Base-by-base conservation (phyloP, 64 coral and sea anemone genomes). In the Stichodactyla mertensii region DNA sequence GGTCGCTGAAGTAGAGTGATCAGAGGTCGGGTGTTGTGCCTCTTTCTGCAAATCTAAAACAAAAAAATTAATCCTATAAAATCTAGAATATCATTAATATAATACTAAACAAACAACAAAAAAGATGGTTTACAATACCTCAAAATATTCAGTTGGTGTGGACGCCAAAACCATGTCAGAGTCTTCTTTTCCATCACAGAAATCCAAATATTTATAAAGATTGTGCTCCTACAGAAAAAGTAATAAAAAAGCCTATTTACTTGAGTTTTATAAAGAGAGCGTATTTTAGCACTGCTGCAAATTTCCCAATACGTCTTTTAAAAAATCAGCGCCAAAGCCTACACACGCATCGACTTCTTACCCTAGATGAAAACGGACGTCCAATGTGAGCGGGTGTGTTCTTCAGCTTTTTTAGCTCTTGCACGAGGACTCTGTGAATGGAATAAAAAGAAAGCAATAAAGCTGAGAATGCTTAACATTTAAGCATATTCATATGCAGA, bases 151-250 rank as follows among this genome's bases (percentile, higher is more conserved):
- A 55, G 70, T 92, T 16, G 91, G 74, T 7, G 88, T 28, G 13
- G 81, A 92, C 55, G 88, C 85, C 56, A 96, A 45, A 56, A 90
- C 88, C 23, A 64, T 70, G 51, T 93, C 91, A 0, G 94, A 96
- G 59, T 96, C 88, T 69, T 87, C 86, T 57, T 96, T 96, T 54
- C 84, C 94, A 81, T 93, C 91, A 82, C 94, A 93, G 74, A 87
- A 96, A 78, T 77, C 64, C 19, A 92, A 83, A 22, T 96, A 96
- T 45, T 89, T 92, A 79, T 96, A 90, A 78, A 96, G 89, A 15
- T 92, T 89, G 28, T 88, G 88, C 82, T 96, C 94, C 94, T 96
- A 31, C 0, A 52, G 57, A 10, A 27, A 20, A 54, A 85, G 11
- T 55, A 83, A 78, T 45, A 45, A 45, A 45, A 45, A 45, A 45